phyloP scores from a whole-genome alignment of 2,797 vertebrate species.

The Petrocephalus sullivani region DNA sequence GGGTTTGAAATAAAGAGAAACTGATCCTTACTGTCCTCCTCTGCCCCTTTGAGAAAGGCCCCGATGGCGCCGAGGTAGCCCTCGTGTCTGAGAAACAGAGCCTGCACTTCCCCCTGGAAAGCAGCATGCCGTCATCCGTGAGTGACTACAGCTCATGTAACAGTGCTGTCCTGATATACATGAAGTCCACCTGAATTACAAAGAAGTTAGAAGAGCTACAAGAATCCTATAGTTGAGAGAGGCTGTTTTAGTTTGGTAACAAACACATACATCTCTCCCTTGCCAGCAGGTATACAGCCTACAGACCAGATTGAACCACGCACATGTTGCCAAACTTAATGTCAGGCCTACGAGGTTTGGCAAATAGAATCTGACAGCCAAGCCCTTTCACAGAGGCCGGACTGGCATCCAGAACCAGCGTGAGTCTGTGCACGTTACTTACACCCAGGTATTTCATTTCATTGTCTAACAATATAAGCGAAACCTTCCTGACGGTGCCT shows the following conservation, averaged over 20 bases:
- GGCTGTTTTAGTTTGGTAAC: not conserved
- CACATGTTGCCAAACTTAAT: not conserved
- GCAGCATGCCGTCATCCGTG: not conserved
- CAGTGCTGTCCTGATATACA: not conserved
- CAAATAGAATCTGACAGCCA: not conserved
- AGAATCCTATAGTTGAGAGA: not conserved
- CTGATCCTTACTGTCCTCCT: conserved; percentile 89
- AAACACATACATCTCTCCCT: not conserved
- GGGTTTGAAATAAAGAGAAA: not conserved
- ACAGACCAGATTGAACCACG: not conserved
- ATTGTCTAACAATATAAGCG: not conserved
- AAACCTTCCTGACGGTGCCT: not conserved
- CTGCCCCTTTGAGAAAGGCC: conserved; percentile 94
- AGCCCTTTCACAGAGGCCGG: not conserved
- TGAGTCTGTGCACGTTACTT: not conserved
- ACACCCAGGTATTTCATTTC: not conserved
- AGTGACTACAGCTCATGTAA: not conserved
- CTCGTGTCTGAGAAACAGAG: conserved; percentile 93
- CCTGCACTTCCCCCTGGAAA: conserved; percentile 90
- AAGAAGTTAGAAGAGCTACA: not conserved
- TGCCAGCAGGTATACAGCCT: not conserved
- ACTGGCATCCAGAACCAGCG: not conserved
- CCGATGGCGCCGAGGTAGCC: conserved; percentile 96
- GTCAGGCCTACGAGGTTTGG: not conserved
- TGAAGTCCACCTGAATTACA: not conserved